phyloP scores from a whole-genome alignment of 2,888 invertebrate species.

The Encarsia formosa region DNA sequence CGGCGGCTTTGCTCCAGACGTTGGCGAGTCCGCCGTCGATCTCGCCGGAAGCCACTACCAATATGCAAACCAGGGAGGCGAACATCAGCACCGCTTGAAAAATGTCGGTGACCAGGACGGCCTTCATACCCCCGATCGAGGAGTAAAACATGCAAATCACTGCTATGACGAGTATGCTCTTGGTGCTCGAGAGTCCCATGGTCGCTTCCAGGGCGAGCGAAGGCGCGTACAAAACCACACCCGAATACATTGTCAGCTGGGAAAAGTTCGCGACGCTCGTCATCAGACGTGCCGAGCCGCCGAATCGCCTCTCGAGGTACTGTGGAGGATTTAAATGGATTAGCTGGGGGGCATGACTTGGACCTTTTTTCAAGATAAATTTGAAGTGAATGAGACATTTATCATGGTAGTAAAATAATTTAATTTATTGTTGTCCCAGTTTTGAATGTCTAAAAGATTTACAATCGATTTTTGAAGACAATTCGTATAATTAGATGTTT shows the following conservation, averaged over 20 bases:
- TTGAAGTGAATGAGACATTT: too few species aligned
- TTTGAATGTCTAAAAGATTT: too few species aligned
- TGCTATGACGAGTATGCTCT: slow-evolving; percentile 53
- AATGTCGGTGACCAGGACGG: slow-evolving; percentile 82
- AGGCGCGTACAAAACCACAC: slow-evolving; percentile 63
- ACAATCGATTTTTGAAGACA: too few species aligned
- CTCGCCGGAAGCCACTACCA: slow-evolving; percentile 66
- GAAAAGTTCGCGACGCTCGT: slow-evolving; percentile 58
- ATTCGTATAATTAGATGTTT: too few species aligned
- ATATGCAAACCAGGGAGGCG: slow-evolving; percentile 71
- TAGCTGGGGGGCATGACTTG: too few species aligned
- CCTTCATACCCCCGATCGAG: slow-evolving; percentile 86
- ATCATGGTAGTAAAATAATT: too few species aligned
- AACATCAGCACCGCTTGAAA: slow-evolving; percentile 83
- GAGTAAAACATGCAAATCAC: slow-evolving; percentile 83
- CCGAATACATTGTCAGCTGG: slow-evolving; percentile 57
- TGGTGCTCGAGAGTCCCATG: slow-evolving; percentile 51
- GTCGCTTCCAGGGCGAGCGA: slow-evolving; percentile 59
- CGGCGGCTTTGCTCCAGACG: slow-evolving; percentile 69
- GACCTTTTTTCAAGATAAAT: too few species aligned
- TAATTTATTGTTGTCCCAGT: too few species aligned
- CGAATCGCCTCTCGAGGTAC: slow-evolving; percentile 63
- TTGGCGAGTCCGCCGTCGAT: slow-evolving; percentile 63
- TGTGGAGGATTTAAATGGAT: too few species aligned
- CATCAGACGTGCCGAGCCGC: slow-evolving; percentile 52